Percentiles rank a stretch among this genome's conserved stretches.
Evolutionary conservation across 2,113 vertebrate genomes (phyloP).

Genomic region (Phalacrocorax aristotelis): DNA sequence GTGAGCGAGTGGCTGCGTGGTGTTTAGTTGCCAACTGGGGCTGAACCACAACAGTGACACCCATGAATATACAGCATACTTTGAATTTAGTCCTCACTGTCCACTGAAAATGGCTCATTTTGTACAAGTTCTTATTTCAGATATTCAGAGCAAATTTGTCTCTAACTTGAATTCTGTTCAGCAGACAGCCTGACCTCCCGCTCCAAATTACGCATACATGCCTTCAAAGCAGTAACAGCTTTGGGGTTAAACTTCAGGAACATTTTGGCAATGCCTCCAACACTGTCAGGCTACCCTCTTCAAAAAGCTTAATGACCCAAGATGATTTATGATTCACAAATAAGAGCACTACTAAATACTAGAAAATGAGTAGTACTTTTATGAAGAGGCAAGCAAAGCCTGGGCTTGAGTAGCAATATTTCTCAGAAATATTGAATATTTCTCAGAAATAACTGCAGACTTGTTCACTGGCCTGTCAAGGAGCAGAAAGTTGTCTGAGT

Average conservation of each 20-base stretch:
- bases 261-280: not conserved
- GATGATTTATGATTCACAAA: not conserved
- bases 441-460: not conserved
- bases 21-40: too few relatives aligned
- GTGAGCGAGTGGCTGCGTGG: too few relatives aligned
- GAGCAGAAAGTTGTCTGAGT: not conserved
- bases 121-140: not conserved
- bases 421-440: not conserved
- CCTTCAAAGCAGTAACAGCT: not conserved
- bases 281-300: not conserved
- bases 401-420: not conserved
- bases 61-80: not conserved
- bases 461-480: not conserved
- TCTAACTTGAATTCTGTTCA: not conserved
- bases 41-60: not conserved
- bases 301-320: not conserved
- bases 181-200: not conserved
- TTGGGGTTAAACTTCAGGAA: not conserved
- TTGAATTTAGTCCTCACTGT: not conserved
- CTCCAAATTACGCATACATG: not conserved
- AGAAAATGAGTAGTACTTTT: not conserved
- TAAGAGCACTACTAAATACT: not conserved
- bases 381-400: not conserved
- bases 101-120: not conserved
- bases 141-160: not conserved